Percentiles rank a stretch among this genome's conserved stretches.
phyloP scores from a whole-genome alignment of 2,888 invertebrate species.

The Lepetodrilus schrolli region DNA sequence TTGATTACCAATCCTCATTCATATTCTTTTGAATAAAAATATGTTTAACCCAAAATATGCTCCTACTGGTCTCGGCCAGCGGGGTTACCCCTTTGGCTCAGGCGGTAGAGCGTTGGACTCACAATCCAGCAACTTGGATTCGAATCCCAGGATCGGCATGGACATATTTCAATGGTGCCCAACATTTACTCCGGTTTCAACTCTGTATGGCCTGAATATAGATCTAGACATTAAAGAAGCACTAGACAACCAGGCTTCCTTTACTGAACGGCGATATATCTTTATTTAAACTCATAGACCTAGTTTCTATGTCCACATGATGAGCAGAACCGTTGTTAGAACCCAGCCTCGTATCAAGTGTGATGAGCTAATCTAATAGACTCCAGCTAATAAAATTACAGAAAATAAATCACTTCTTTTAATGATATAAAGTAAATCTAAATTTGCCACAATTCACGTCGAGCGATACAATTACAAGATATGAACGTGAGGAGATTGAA shows the following conservation, averaged over 20 bases:
- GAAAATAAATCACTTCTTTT: conserved; percentile 25
- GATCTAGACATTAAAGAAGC: neutral
- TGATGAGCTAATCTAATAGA: conserved; percentile 18
- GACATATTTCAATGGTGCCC: neutral
- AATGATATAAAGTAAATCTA: conserved; percentile 27
- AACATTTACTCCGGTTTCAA: neutral
- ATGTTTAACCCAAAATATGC: too few relatives aligned
- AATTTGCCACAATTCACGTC: conserved; percentile 3
- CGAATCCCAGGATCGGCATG: too few relatives aligned
- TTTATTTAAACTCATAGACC: neutral
- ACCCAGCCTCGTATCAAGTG: neutral
- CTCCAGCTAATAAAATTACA: conserved; percentile 6
- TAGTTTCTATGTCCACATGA: neutral
- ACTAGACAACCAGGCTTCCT: neutral
- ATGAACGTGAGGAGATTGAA: neutral
- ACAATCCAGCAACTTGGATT: neutral
- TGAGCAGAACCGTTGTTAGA: neutral
- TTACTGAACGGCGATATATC: neutral
- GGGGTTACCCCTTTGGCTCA: too few relatives aligned
- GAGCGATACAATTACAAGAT: neutral
- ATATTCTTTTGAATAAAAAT: too few relatives aligned
- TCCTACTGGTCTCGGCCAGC: too few relatives aligned
- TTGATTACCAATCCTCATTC: too few relatives aligned
- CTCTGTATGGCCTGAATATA: too few relatives aligned
- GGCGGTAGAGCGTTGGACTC: too few relatives aligned